Evolutionary conservation across 37 sponge, comb jelly and placozoan genomes (phyloP).

Genomic region (Cliona cf. orientalis): DNA sequence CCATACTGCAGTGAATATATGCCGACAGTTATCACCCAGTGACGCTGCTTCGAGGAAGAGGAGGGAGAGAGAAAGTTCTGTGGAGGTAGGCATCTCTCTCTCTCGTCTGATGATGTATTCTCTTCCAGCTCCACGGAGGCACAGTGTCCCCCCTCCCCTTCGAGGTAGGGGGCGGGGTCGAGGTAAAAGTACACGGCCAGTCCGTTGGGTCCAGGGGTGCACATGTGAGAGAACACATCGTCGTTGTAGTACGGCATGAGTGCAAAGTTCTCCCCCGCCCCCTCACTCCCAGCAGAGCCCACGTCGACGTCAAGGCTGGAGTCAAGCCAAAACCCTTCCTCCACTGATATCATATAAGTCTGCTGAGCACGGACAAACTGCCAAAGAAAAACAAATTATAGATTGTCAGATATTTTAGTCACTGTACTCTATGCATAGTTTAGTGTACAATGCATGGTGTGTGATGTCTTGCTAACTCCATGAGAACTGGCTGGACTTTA

Average conservation of each 20-base stretch:
- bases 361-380: too few species aligned
- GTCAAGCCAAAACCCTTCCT: too few species aligned
- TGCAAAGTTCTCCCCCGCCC: not conserved
- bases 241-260: conserved; percentile 8
- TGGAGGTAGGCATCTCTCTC: not conserved
- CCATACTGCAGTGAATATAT: conserved; percentile 9
- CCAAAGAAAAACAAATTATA: too few species aligned
- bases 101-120: not conserved
- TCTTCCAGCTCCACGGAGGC: too few species aligned
- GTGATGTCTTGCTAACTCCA: too few species aligned
- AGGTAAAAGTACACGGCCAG: conserved; percentile 20
- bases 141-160: not conserved
- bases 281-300: not conserved
- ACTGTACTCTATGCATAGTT: too few species aligned
- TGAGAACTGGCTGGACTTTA: not conserved
- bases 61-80: not conserved
- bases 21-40: conserved; percentile 4
- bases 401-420: too few species aligned
- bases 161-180: conserved; percentile 12
- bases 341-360: too few species aligned
- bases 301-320: too few species aligned
- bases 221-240: conserved; percentile 9
- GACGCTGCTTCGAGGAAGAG: not conserved
- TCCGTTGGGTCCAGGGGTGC: conserved; percentile 34
- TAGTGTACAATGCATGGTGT: too few species aligned